Evolutionary conservation across 2,113 vertebrate species (phyloP).

Genomic region (Martes martes): DNA sequence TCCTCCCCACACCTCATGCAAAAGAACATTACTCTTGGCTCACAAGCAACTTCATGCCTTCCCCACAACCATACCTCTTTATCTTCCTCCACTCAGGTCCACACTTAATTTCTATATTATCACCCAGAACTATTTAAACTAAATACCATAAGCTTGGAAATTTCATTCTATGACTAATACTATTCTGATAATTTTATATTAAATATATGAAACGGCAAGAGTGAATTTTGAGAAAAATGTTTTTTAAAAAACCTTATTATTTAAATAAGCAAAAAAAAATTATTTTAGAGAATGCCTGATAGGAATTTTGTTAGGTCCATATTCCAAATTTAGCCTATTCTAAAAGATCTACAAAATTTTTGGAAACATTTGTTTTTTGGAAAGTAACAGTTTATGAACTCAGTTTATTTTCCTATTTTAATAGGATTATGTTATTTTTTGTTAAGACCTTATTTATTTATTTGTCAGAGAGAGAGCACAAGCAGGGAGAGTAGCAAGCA

Average conservation of each 20-base stretch:
- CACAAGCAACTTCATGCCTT: neutral
- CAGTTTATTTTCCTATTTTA: neutral
- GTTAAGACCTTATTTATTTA: neutral
- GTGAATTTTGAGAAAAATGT: neutral
- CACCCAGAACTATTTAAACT: neutral
- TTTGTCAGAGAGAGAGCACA: neutral
- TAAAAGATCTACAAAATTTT: neutral
- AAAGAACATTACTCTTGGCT: neutral
- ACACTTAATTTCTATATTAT: neutral
- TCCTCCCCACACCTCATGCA: too few species aligned
- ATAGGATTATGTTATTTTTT: neutral
- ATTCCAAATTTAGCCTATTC: neutral
- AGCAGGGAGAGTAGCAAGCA: too few species aligned
- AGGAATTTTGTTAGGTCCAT: neutral
- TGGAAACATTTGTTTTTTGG: neutral
- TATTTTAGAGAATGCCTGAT: neutral
- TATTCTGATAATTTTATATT: neutral
- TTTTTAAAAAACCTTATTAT: neutral
- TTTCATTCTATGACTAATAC: neutral
- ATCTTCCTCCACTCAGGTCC: neutral
- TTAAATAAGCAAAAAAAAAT: neutral
- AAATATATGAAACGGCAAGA: neutral
- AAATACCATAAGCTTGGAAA: neutral
- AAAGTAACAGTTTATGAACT: neutral
- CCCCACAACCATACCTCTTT: rapidly evolving